Evolutionary conservation across 2,113 vertebrate species (phyloP).

Genomic region (Pygoscelis antarcticus): DNA sequence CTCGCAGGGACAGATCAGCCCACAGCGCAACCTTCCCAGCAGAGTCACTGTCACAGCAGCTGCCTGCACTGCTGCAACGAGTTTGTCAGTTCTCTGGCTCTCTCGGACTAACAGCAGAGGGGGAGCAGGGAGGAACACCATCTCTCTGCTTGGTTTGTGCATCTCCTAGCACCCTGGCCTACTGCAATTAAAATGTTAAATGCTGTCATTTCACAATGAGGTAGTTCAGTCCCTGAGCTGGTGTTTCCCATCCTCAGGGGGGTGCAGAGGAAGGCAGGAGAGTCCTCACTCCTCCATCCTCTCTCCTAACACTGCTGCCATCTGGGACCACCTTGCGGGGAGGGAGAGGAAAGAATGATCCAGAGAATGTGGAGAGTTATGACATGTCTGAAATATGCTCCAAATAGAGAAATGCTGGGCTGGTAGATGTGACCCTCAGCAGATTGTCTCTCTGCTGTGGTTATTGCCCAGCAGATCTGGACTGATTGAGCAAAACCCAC

Average conservation of each 20-base stretch:
- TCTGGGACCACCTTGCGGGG: not conserved
- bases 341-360: not conserved
- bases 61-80: not conserved
- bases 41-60: not conserved
- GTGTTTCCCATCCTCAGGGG: not conserved
- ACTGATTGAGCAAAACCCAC: not conserved
- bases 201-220: not conserved
- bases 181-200: not conserved
- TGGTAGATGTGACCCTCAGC: not conserved
- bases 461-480: not conserved
- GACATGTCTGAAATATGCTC: not conserved
- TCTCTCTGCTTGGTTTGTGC: not conserved
- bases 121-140: not conserved
- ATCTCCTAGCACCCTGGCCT: not conserved
- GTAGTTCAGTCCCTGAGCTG: not conserved
- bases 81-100: not conserved
- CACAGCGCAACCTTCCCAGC: not conserved
- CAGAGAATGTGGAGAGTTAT: not conserved
- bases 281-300: not conserved
- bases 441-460: not conserved
- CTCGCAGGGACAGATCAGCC: not conserved
- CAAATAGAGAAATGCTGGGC: not conserved
- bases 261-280: not conserved
- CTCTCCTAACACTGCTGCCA: not conserved
- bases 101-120: accelerated